These are phyloP conservation scores for Lysiphlebus fabarum DNA, from an alignment of 1,140 invertebrate genomes.

Conservation along the genomic window DNA sequence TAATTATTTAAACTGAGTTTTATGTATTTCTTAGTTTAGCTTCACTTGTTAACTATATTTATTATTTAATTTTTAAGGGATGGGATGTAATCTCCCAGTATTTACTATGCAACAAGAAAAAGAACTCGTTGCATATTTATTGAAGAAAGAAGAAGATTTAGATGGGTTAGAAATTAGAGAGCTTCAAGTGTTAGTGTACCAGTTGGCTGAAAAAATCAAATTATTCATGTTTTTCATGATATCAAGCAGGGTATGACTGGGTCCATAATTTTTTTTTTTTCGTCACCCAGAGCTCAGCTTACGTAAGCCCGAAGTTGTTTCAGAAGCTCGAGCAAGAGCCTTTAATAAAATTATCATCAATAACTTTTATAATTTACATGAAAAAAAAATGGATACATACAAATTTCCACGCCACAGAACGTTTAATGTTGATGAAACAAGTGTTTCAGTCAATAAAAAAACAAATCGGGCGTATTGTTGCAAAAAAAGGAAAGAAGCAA, in stretches of 20 bases:
- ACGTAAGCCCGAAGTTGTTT: slow-evolving; percentile 13
- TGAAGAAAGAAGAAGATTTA: slow-evolving; percentile 27
- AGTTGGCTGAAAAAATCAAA: slow-evolving; percentile 34
- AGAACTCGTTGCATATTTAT: slow-evolving; percentile 28
- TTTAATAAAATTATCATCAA: slow-evolving; percentile 21
- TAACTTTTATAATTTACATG: slow-evolving; percentile 19
- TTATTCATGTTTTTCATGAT: slow-evolving; percentile 27
- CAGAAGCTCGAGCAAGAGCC: slow-evolving; percentile 13
- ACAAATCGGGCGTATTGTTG: slow-evolving; percentile 33
- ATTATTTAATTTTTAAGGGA: too few relatives aligned
- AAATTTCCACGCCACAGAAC: slow-evolving; percentile 1
- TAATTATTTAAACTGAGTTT: too few relatives aligned
- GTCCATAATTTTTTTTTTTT: slow-evolving; percentile 25
- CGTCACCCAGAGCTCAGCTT: slow-evolving; percentile 18
- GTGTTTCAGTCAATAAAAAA: neutral
- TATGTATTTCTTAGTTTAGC: too few relatives aligned
- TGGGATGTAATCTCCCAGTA: too few relatives aligned
- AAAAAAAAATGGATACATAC: neutral
- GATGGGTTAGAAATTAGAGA: slow-evolving; percentile 32
- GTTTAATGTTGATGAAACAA: slow-evolving; percentile 9
- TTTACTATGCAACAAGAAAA: slow-evolving; percentile 25
- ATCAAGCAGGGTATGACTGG: slow-evolving; percentile 33
- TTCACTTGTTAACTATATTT: too few relatives aligned
- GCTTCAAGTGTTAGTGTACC: slow-evolving; percentile 28
- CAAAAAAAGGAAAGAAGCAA: slow-evolving; percentile 35